Conservation (phyloP, 2,888 invertebrate genomes). For the Mythimna albipuncta region DNA sequence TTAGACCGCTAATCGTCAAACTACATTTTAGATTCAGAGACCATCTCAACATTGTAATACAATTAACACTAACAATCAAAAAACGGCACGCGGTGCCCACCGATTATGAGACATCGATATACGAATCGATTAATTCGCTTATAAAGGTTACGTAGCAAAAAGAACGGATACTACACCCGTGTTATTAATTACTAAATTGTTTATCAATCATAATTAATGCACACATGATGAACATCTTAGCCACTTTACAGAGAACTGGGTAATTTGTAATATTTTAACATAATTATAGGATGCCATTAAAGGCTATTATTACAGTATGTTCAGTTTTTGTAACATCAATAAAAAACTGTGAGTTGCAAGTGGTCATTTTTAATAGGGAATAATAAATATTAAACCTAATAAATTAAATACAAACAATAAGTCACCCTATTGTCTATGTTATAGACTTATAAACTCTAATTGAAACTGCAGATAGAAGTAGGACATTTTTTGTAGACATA, state of each 20-base stretch:
- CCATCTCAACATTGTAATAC: constrained; percentile 55
- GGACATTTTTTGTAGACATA: not conserved
- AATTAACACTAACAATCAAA: constrained; percentile 57
- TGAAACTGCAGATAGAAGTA: not conserved
- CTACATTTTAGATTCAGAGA: constrained; percentile 32
- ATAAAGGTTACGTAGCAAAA: constrained; percentile 75
- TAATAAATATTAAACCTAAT: not conserved
- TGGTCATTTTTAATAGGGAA: not conserved
- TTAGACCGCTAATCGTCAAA: constrained; percentile 29
- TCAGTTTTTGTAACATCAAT: constrained; percentile 15
- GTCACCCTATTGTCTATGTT: not conserved
- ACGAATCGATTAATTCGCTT: constrained; percentile 69
- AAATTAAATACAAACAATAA: not conserved
- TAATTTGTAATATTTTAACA: constrained; percentile 43
- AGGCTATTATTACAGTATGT: constrained; percentile 15
- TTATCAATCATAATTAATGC: constrained; percentile 75
- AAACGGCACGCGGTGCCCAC: constrained; percentile 65
- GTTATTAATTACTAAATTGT: constrained; percentile 75
- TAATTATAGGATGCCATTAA: constrained; percentile 36
- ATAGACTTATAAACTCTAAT: not conserved
- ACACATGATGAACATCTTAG: constrained; percentile 62
- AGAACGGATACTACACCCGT: constrained; percentile 61
- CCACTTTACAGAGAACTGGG: constrained; percentile 32
- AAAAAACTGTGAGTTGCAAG: constrained; percentile 10
- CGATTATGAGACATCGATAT: constrained; percentile 75